Base-by-base conservation (phyloP, 2,888 invertebrate genomes). In the Heteromurus nitidus region DNA sequence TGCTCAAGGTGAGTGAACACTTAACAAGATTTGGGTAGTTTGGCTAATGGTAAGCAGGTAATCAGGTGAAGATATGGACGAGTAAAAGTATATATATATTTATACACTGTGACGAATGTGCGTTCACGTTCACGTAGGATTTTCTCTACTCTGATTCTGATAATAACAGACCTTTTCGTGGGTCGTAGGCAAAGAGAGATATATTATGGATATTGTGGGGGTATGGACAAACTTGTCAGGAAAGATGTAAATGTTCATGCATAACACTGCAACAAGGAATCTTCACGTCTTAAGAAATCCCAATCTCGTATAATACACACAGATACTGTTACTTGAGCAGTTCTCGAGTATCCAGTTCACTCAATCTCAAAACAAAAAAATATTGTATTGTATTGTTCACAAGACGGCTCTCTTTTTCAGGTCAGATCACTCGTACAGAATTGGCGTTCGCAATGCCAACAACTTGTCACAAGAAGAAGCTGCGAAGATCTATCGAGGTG, bases 401-500 rank as follows among this genome's bases (percentile, higher is more conserved):
- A 5, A 26, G 75, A 36, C n/a, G n/a, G 5, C 11, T 36, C 9
- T 55, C 7, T 68, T 76, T 81, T 76, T 82, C 76, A 76, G 76
- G 76, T 82, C 82, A 82, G 28, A 58, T 82, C 72, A 72, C 72
- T 72, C 44, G 65, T 31, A 58, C 73, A 55, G 60, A 42, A 31
- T 58, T 82, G 64, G 65, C 65, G 24, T n/a, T 30, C 30, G 26
- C 82, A 81, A 75, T 81, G 81, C 75, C 70, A 82, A 76, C 82
- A 82, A 50, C 60, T 72, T 82, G 82, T 82, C 82, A 76, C 62
- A 69, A 62, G 70, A 65, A 42, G 72, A 53, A 30, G 69, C 60
- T 44, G 70, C 50, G 26, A 16, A 50, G 65, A 53, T 42, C 74
- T 64, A 9, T n/a, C n/a, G n/a, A 16, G 16, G 44, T 42, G 1